Evolutionary conservation across 2,113 vertebrate genomes (phyloP), one percentile per base, ranked within the genome.

Genomic region (Sarotherodon lohbergeri): DNA sequence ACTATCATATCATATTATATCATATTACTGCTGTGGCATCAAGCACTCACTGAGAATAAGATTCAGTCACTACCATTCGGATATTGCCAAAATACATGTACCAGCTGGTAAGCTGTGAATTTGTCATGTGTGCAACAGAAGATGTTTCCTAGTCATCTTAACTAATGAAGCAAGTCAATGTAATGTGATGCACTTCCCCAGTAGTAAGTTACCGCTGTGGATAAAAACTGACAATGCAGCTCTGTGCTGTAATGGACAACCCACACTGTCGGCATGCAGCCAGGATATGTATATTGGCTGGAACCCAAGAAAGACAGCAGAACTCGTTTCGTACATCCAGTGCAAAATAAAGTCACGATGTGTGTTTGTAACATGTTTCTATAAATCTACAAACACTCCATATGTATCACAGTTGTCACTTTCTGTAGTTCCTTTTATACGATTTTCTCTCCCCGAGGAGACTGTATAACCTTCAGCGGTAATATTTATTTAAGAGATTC

Each of bases 151-250:
- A 84, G 50, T 87, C 82, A 81, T 89, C 52, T 84, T 39, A 88
- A 61, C 82, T 84, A 88, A 91, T 89, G 84, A 91, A 81, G 90
- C 81, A 63, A 84, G 86, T 90, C 90, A 57, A 52, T 90, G 88
- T 91, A 89, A 93, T 89, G 84, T 46, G 88, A 92, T 84, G 82
- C 81, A 84, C 81, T 90, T 86, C 84, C 46, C 17, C 71, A 43
- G 80, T 29, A 59, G 79, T 82, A 89, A 90, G 84, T 85, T 86
- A 88, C 81, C 76, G 52, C 79, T 83, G 54, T 61, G 79, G 87
- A 91, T 86, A 85, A 86, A 90, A 90, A 89, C 90, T 90, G 87
- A 89, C 93, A 93, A 81, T 85, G 86, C 87, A 88, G 89, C 86
- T 92, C 81, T 89, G 39, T 29, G 86, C 91, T 83, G 78, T 88